phyloP scores from a whole-genome alignment of 2,113 vertebrate species.

The Eonycteris spelaea region DNA sequence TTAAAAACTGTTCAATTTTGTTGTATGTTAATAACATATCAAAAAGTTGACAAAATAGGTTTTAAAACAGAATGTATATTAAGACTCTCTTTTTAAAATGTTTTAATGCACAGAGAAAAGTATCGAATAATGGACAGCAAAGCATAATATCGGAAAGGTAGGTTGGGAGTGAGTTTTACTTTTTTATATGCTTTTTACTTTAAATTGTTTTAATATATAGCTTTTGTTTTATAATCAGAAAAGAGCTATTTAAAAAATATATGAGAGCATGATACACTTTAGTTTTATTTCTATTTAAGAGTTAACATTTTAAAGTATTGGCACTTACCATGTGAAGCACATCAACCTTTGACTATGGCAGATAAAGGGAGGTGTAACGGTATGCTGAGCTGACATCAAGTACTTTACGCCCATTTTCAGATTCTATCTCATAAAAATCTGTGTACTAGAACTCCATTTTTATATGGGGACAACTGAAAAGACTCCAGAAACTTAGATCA shows the following conservation, averaged over 20 bases:
- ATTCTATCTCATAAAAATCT: background rate
- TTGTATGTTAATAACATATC: background rate
- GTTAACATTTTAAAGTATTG: conserved; percentile 20
- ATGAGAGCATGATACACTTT: background rate
- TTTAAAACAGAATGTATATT: background rate
- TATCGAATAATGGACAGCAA: background rate
- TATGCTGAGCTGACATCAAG: background rate
- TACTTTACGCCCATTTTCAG: background rate
- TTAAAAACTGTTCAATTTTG: background rate
- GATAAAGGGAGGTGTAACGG: background rate
- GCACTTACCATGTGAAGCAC: background rate
- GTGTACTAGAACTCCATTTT: background rate
- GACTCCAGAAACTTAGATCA: conserved; percentile 11
- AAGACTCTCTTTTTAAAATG: background rate
- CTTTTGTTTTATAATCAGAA: background rate
- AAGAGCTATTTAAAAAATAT: background rate
- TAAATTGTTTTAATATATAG: background rate
- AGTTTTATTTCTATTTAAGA: background rate
- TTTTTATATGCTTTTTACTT: background rate
- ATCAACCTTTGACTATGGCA: background rate
- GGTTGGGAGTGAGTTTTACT: background rate
- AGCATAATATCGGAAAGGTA: background rate
- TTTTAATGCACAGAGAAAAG: background rate
- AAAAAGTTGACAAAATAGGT: background rate
- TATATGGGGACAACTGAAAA: conserved; percentile 14